phyloP scores from a whole-genome alignment of 2,113 vertebrate species.

The Microtus pennsylvanicus region DNA sequence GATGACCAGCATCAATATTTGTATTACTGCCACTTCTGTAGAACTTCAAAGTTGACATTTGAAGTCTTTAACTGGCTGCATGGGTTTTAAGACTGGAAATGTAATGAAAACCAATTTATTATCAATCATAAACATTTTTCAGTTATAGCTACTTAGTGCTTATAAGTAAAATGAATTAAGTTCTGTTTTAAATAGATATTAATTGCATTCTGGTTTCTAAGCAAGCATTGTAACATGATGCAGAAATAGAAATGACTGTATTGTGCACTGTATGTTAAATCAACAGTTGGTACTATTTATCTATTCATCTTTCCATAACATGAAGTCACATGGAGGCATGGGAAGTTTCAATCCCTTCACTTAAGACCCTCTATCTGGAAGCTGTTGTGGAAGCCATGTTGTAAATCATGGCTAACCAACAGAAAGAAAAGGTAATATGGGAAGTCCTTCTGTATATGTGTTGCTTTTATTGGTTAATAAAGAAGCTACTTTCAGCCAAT shows the following conservation, averaged over 20 bases:
- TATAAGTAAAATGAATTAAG: background rate
- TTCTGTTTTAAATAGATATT: background rate
- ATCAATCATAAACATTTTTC: constrained; percentile 16
- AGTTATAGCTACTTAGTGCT: constrained; percentile 22
- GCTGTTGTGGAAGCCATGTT: background rate
- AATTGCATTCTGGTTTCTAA: constrained; percentile 14
- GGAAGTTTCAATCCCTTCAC: background rate
- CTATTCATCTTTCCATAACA: background rate
- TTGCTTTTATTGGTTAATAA: too few species aligned
- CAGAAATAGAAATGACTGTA: background rate
- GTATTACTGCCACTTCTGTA: background rate
- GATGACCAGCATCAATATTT: background rate
- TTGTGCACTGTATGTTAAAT: background rate
- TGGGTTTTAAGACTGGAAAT: background rate
- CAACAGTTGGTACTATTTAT: background rate
- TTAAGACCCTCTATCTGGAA: background rate
- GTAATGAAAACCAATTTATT: background rate
- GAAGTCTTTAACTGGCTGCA: background rate
- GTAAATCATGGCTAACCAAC: background rate
- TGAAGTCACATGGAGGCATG: background rate
- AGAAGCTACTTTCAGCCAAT: too few species aligned
- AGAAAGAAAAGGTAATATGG: background rate
- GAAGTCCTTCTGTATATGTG: too few species aligned
- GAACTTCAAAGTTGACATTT: background rate
- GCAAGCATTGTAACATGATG: background rate